phyloP scores from a whole-genome alignment of 2,113 vertebrate genomes.

The Copsychus sechellarum region DNA sequence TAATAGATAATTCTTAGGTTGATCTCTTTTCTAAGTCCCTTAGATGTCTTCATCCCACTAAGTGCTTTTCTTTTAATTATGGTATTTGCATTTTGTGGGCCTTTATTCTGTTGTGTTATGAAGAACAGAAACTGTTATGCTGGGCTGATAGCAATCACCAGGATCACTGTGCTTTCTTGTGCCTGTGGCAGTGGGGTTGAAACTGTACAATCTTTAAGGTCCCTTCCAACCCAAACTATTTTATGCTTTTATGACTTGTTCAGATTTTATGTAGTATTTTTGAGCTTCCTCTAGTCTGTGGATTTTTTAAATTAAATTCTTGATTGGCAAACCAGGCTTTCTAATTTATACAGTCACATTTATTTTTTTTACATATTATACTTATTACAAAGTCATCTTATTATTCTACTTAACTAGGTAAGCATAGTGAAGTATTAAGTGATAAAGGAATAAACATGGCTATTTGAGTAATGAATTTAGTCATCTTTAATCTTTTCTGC shows the following conservation, averaged over 20 bases:
- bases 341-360: background rate
- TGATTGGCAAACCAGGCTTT: background rate
- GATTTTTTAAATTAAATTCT: background rate
- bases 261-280: background rate
- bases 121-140: background rate
- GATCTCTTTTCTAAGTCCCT: background rate
- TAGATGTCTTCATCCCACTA: background rate
- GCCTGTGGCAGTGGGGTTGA: background rate
- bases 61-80: slow-evolving; percentile 6
- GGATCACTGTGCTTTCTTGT: background rate
- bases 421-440: background rate
- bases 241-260: background rate
- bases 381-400: background rate
- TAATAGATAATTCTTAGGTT: background rate
- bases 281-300: background rate
- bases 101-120: background rate
- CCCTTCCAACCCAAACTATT: background rate
- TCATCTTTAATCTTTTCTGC: background rate
- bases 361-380: background rate
- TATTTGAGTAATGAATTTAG: background rate
- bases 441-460: background rate
- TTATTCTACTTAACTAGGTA: background rate
- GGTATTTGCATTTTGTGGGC: background rate
- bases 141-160: background rate
- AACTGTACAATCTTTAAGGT: background rate